These are phyloP conservation scores for Nephotettix cincticeps DNA, from an alignment of 1,140 invertebrate species.

Conservation along the genomic window DNA sequence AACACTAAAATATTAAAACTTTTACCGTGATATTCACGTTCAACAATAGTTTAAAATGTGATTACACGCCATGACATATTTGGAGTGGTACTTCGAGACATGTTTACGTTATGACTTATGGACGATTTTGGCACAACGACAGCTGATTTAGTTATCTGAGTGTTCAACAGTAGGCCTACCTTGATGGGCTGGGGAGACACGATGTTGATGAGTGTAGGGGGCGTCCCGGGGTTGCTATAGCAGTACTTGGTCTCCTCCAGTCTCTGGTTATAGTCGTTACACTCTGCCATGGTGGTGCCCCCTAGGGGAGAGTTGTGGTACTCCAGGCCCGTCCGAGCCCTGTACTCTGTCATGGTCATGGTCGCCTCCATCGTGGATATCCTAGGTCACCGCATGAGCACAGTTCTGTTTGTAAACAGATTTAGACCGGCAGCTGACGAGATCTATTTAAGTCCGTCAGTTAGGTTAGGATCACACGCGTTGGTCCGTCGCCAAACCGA, in stretches of 20 bases:
- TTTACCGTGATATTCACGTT: too few relatives aligned
- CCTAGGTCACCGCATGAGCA: too few relatives aligned
- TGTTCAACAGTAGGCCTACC: too few relatives aligned
- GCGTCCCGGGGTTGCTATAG: slow-evolving; percentile 36
- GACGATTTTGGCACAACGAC: too few relatives aligned
- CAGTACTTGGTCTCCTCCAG: slow-evolving; percentile 35
- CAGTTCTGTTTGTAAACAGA: too few relatives aligned
- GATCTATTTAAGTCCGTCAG: neutral
- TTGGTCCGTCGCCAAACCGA: neutral
- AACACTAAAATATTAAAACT: too few relatives aligned
- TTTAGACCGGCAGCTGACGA: neutral
- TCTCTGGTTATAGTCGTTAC: slow-evolving; percentile 29
- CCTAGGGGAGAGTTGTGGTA: slow-evolving; percentile 40
- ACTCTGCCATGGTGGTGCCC: slow-evolving; percentile 35
- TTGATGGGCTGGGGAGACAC: slow-evolving; percentile 28
- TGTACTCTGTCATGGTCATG: slow-evolving; percentile 26
- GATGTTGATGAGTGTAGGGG: slow-evolving; percentile 28
- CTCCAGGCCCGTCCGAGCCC: slow-evolving; percentile 32
- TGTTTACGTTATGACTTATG: too few relatives aligned
- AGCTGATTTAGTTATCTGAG: too few relatives aligned
- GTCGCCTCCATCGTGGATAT: slow-evolving; percentile 22
- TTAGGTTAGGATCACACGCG: slow-evolving; percentile 8
- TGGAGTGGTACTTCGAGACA: too few relatives aligned
- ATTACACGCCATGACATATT: too few relatives aligned
- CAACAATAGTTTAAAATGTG: too few relatives aligned